These are phyloP conservation scores for Ochotona princeps DNA, from an alignment of 2,113 vertebrate species.

Conservation along the genomic window DNA sequence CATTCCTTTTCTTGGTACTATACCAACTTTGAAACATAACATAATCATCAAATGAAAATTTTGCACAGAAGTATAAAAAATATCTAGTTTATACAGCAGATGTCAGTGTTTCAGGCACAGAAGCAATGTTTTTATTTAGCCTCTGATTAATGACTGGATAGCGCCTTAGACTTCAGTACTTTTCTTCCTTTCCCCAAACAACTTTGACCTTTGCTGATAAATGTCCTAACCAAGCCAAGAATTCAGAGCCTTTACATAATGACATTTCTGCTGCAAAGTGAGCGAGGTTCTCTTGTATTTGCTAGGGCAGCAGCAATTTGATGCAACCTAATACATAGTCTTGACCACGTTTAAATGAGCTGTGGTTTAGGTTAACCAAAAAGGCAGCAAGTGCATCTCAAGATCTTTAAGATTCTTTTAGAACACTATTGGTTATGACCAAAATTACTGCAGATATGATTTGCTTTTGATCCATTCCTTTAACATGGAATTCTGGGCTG, in stretches of 20 bases:
- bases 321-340: neutral
- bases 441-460: neutral
- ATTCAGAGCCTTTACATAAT: neutral
- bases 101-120: constrained; percentile 26
- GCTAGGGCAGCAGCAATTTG: neutral
- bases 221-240: constrained; percentile 26
- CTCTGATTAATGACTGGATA: constrained; percentile 53
- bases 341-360: neutral
- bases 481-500: neutral
- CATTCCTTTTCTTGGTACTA: neutral
- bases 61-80: constrained; percentile 2
- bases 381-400: neutral
- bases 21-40: constrained; percentile 35
- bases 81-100: constrained; percentile 66
- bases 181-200: constrained; percentile 61
- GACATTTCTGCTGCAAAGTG: neutral
- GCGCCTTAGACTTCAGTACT: constrained; percentile 42
- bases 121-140: constrained; percentile 52
- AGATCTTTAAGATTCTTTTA: neutral
- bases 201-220: constrained; percentile 24
- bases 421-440: neutral
- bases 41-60: constrained; percentile 41
- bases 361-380: neutral
- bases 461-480: neutral
- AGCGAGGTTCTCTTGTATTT: neutral